Percentiles rank a stretch among this genome's conserved stretches.
Evolutionary conservation across 2,888 invertebrate species (phyloP).

Genomic region (Agonopterix subpropinquella): DNA sequence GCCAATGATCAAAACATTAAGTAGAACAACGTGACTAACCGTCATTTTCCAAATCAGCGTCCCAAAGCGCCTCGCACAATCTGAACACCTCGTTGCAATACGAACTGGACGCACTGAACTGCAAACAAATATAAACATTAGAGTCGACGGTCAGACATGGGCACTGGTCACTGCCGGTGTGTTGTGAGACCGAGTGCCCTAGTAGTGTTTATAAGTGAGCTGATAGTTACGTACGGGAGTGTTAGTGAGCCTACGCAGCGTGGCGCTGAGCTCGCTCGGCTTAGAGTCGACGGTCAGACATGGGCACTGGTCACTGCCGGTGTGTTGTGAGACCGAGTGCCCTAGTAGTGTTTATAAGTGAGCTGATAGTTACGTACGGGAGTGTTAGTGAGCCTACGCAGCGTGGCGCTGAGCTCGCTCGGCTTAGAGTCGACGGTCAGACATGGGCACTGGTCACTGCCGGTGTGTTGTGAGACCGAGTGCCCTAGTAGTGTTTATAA

Average conservation of each 20-base stretch:
- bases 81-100: slow-evolving; percentile 80
- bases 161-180: no score
- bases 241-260: slow-evolving; percentile 74
- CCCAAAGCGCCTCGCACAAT: slow-evolving; percentile 91
- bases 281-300: no score
- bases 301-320: no score
- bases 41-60: slow-evolving; percentile 79
- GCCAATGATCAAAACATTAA: no score
- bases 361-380: slow-evolving; percentile 11
- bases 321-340: background rate
- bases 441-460: slow-evolving; percentile 45
- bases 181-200: background rate
- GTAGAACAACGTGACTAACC: slow-evolving; percentile 31
- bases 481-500: slow-evolving; percentile 76
- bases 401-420: slow-evolving; percentile 50
- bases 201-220: background rate
- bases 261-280: slow-evolving; percentile 41
- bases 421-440: slow-evolving; percentile 32
- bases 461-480: slow-evolving; percentile 45
- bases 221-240: slow-evolving; percentile 11
- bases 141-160: no score
- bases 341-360: background rate
- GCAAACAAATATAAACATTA: background rate
- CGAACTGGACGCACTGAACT: slow-evolving; percentile 51
- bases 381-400: slow-evolving; percentile 70